These are phyloP conservation scores for Eurois occulta DNA, from an alignment of 2,888 invertebrate species.

Conservation along the genomic window DNA sequence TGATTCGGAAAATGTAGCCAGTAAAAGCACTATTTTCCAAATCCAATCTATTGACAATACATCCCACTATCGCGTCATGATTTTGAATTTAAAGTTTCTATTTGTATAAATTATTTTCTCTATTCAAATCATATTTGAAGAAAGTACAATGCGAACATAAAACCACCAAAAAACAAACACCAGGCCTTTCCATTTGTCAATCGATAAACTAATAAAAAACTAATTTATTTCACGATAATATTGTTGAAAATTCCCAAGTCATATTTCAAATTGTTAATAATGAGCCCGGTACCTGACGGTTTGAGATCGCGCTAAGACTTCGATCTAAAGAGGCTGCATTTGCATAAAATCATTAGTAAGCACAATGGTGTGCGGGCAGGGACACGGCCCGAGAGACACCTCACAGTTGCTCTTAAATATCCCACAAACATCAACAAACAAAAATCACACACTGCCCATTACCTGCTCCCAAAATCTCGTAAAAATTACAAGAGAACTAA, in stretches of 20 bases:
- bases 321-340: constrained; percentile 90
- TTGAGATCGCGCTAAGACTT: constrained; percentile 90
- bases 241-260: constrained; percentile 86
- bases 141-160: neutral
- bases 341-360: constrained; percentile 91
- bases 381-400: constrained; percentile 88
- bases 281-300: constrained; percentile 90
- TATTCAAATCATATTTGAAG: neutral
- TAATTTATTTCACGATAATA: constrained; percentile 82
- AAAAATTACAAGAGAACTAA: constrained; percentile 4
- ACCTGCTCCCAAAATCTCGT: constrained; percentile 37
- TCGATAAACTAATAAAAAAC: constrained; percentile 79
- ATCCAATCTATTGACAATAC: neutral
- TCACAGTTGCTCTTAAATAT: constrained; percentile 84
- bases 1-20: neutral
- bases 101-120: neutral
- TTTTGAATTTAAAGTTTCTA: neutral
- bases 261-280: constrained; percentile 90
- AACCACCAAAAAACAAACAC: constrained; percentile 13
- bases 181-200: constrained; percentile 63
- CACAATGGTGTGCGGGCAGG: constrained; percentile 90
- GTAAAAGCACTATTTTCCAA: neutral
- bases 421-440: constrained; percentile 67
- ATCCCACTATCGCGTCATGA: neutral
- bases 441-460: constrained; percentile 68